phyloP scores from a whole-genome alignment of 2,113 vertebrate species.

The Lanius collurio region DNA sequence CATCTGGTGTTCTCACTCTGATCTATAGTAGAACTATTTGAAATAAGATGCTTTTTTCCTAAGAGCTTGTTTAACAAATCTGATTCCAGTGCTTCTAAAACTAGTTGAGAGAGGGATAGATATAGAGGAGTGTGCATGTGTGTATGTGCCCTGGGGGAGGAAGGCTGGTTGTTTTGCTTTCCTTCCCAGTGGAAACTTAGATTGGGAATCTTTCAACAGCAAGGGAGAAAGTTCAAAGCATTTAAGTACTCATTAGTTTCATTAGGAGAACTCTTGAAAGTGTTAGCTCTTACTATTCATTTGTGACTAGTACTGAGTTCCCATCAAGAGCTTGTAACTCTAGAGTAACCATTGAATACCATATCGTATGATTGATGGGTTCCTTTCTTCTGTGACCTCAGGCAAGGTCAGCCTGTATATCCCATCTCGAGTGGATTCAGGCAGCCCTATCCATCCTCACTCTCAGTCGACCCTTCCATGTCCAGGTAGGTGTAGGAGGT shows the following conservation, averaged over 20 bases:
- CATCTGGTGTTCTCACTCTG: not conserved
- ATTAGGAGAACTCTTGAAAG: not conserved
- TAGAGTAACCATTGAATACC: conserved; percentile 51
- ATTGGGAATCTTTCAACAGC: not conserved
- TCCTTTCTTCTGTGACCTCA: conserved; percentile 85
- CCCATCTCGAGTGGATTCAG: conserved; percentile 84
- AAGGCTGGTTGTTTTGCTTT: not conserved
- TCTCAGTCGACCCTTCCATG: conserved; percentile 82
- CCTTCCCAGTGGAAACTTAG: not conserved
- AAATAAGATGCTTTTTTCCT: not conserved
- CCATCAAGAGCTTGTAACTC: conserved; percentile 54
- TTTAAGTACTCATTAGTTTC: not conserved
- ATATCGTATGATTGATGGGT: conserved; percentile 75
- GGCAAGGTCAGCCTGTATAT: conserved; percentile 86
- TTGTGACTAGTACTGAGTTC: conserved; percentile 6
- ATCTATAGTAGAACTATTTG: not conserved
- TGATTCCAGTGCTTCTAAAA: not conserved
- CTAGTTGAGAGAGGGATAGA: not conserved
- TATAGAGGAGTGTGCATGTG: not conserved
- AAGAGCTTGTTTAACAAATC: not conserved
- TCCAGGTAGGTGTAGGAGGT: conserved; percentile 81
- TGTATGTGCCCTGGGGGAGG: not conserved
- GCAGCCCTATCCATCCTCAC: conserved; percentile 81
- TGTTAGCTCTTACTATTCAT: not conserved
- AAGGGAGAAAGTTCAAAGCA: not conserved